Conservation (phyloP, 2,797 vertebrate species). For the Eupleurogrammus muticus region DNA sequence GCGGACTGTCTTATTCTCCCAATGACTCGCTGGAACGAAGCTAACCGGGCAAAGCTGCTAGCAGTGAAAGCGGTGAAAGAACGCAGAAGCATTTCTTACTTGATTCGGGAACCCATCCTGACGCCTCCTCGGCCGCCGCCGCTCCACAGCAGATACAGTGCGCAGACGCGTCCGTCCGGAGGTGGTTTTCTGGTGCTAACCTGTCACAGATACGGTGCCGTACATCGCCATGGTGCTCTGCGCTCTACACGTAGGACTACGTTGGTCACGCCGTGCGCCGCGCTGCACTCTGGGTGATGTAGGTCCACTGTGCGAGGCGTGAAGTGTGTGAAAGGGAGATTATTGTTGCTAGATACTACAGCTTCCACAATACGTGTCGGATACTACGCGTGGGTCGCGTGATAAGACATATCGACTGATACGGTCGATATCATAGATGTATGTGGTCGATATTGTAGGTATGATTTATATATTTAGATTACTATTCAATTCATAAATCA, state of each 20-base stretch:
- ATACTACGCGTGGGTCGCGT: conserved; percentile 41
- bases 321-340: fast-evolving
- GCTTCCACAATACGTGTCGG: conserved; percentile 51
- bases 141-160: conserved; percentile 38
- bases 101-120: conserved; percentile 85
- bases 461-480: conserved; percentile 1
- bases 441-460: not conserved
- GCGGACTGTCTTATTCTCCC: conserved; percentile 10
- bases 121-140: conserved; percentile 35
- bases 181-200: conserved; percentile 61
- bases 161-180: conserved; percentile 65
- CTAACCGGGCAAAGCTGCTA: conserved; percentile 14
- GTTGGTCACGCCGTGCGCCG: conserved; percentile 60
- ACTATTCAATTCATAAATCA: too few relatives aligned
- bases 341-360: conserved; percentile 62
- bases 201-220: conserved; percentile 72
- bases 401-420: conserved; percentile 15
- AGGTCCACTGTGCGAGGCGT: conserved; percentile 17
- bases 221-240: conserved; percentile 74
- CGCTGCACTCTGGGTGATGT: conserved; percentile 67
- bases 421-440: not conserved
- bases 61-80: not conserved
- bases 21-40: conserved; percentile 49
- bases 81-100: conserved; percentile 72
- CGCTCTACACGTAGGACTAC: conserved; percentile 65